Percentiles rank a stretch among this genome's conserved stretches.
phyloP scores from a whole-genome alignment of 2,888 invertebrate genomes.

The Gastracanthus pulcherrimus region DNA sequence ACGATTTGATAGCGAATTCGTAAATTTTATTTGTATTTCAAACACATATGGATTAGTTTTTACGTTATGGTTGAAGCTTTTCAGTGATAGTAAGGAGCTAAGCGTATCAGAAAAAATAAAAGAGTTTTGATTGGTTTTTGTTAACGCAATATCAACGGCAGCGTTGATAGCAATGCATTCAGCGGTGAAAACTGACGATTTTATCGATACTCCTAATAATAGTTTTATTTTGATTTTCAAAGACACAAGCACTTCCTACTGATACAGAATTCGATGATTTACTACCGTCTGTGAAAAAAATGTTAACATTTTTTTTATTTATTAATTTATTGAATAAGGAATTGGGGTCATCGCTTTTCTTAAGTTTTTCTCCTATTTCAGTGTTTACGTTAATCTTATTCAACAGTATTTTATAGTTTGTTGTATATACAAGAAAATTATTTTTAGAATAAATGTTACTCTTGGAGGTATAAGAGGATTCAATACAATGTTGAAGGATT shows the following conservation, averaged over 20 bases:
- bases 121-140: neutral
- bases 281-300: slow-evolving; percentile 12
- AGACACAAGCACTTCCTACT: neutral
- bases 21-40: too few species aligned
- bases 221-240: neutral
- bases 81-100: neutral
- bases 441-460: neutral
- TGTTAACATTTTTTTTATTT: neutral
- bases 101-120: neutral
- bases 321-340: neutral
- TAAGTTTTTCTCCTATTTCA: too few species aligned
- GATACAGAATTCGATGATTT: neutral
- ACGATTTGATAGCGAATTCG: too few species aligned
- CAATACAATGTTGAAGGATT: neutral
- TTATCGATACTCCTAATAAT: neutral
- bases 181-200: too few species aligned
- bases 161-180: too few species aligned
- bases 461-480: neutral
- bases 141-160: too few species aligned
- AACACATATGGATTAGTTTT: too few species aligned
- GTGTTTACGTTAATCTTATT: neutral
- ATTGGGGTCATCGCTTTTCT: neutral
- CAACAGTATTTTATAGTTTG: neutral
- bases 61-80: neutral
- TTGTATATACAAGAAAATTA: neutral